phyloP scores from a whole-genome alignment of 2,113 vertebrate species.

The Halichoeres trimaculatus region DNA sequence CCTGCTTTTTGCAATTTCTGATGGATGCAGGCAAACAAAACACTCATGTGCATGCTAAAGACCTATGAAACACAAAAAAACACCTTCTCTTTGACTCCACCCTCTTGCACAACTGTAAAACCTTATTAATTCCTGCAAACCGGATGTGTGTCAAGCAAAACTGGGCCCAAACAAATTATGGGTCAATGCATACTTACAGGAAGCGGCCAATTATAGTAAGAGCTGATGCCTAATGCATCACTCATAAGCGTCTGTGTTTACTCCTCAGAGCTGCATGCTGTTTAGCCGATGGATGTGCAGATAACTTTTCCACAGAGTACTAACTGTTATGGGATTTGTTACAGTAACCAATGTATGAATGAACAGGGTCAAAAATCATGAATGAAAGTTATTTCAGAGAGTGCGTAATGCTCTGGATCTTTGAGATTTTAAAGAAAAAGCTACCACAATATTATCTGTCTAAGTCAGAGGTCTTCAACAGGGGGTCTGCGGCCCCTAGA shows the following conservation, averaged over 20 bases:
- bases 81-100: conserved; percentile 4
- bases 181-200: conserved; percentile 45
- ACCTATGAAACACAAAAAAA: neutral
- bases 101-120: conserved; percentile 26
- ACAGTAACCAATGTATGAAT: conserved; percentile 29
- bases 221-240: conserved; percentile 51
- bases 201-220: conserved; percentile 46
- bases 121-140: neutral
- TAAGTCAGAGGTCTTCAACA: too few relatives aligned
- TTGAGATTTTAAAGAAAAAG: too few relatives aligned
- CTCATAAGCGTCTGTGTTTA: conserved; percentile 33
- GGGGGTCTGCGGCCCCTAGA: too few relatives aligned
- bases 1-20: conserved; percentile 58
- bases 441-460: too few relatives aligned
- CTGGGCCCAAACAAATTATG: conserved; percentile 26
- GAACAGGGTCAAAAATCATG: conserved; percentile 4
- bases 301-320: conserved; percentile 26
- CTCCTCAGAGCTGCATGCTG: conserved; percentile 23
- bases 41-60: conserved; percentile 3
- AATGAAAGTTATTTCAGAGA: neutral
- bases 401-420: neutral
- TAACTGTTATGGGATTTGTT: conserved; percentile 31
- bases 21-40: conserved; percentile 36
- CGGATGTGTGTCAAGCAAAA: conserved; percentile 11
- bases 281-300: conserved; percentile 17